These are phyloP conservation scores for Homalodisca vitripennis DNA, from an alignment of 1,140 invertebrate genomes.

Conservation along the genomic window DNA sequence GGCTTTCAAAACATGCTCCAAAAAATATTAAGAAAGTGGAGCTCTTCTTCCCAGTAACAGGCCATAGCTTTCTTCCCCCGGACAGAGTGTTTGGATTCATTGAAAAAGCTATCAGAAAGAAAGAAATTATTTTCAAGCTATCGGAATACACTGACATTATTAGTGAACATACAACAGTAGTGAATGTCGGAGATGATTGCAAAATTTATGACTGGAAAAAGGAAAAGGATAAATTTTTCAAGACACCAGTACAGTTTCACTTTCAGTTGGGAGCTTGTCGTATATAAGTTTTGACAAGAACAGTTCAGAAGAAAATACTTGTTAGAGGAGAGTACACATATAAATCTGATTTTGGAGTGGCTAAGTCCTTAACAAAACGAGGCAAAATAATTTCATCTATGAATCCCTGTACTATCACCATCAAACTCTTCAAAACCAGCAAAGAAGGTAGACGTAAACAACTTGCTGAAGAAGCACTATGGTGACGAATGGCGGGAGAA, in stretches of 20 bases:
- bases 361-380: not conserved
- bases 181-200: slow-evolving; percentile 6
- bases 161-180: slow-evolving; percentile 28
- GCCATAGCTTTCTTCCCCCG: slow-evolving; percentile 43
- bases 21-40: slow-evolving; percentile 39
- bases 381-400: not conserved
- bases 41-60: slow-evolving; percentile 40
- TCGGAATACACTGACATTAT: slow-evolving; percentile 32
- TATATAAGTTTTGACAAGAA: slow-evolving; percentile 27
- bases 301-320: slow-evolving; percentile 9
- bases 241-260: slow-evolving; percentile 27
- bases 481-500: slow-evolving; percentile 24
- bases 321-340: slow-evolving; percentile 31
- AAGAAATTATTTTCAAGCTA: slow-evolving; percentile 36
- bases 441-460: slow-evolving; percentile 8
- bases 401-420: not conserved
- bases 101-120: slow-evolving; percentile 41
- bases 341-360: slow-evolving; percentile 1
- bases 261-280: slow-evolving; percentile 33
- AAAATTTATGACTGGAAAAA: slow-evolving; percentile 29
- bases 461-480: slow-evolving; percentile 19
- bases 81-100: slow-evolving; percentile 44
- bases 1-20: slow-evolving; percentile 38
- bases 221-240: not conserved
- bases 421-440: not conserved